Conservation (phyloP, 2,888 invertebrate genomes). For the Cephus nigrinus region DNA sequence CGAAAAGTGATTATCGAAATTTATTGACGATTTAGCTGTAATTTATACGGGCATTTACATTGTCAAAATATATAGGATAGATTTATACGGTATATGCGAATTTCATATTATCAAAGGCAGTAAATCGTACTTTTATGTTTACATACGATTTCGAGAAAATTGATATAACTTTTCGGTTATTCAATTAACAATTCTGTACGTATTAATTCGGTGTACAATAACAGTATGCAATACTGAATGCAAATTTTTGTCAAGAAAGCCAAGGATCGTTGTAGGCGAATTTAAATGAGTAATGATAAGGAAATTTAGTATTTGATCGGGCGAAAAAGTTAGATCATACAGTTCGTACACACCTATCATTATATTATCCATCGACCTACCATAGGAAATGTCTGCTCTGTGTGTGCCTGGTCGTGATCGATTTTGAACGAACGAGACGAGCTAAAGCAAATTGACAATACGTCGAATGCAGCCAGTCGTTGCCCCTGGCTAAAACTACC, state of each 20-base stretch:
- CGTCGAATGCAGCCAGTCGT: slow-evolving; percentile 58
- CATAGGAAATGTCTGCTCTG: neutral
- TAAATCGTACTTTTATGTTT: too few species aligned
- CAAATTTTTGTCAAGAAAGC: neutral
- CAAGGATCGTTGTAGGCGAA: neutral
- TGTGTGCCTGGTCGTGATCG: slow-evolving; percentile 50
- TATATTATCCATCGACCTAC: neutral
- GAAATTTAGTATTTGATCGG: neutral
- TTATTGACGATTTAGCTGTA: too few species aligned
- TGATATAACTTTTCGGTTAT: too few species aligned
- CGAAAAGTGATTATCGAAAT: slow-evolving; percentile 41
- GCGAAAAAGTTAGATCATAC: neutral
- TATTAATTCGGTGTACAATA: neutral
- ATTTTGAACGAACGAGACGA: slow-evolving; percentile 59
- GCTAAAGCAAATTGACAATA: slow-evolving; percentile 59
- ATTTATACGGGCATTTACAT: too few species aligned
- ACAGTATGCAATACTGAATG: neutral
- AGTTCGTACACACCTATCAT: neutral
- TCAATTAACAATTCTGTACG: too few species aligned
- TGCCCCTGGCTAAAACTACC: slow-evolving; percentile 54
- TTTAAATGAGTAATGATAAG: neutral
- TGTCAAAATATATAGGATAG: too few species aligned
- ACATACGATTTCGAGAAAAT: too few species aligned
- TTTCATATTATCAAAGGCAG: too few species aligned
- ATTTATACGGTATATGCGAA: too few species aligned